Conservation (phyloP, 2,113 vertebrate genomes). For the Atrichornis clamosus region DNA sequence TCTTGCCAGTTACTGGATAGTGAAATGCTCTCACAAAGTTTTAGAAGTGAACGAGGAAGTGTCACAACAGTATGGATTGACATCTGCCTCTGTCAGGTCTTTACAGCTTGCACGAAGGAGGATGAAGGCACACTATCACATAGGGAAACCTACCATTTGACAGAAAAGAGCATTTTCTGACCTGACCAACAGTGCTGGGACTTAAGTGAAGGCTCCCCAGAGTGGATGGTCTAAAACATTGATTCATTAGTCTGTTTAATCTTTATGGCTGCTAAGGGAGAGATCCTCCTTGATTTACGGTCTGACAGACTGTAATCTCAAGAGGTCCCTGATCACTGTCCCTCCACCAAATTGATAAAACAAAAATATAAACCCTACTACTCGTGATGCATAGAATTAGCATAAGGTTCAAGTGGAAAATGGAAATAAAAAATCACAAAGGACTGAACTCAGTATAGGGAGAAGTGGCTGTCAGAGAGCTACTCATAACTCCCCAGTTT, state of each 20-base stretch:
- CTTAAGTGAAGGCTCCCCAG: slow-evolving; percentile 56
- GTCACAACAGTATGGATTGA: slow-evolving; percentile 24
- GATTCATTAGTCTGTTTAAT: slow-evolving; percentile 75
- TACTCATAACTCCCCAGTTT: background rate
- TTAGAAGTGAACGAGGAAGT: background rate
- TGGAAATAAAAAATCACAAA: slow-evolving; percentile 24
- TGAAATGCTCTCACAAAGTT: slow-evolving; percentile 5
- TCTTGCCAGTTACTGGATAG: background rate
- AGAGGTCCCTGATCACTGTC: slow-evolving; percentile 54
- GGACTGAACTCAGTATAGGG: background rate
- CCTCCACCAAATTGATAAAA: slow-evolving; percentile 50
- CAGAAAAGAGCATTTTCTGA: slow-evolving; percentile 56
- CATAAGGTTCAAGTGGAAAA: slow-evolving; percentile 6
- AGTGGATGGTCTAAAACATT: slow-evolving; percentile 44
- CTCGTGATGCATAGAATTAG: slow-evolving; percentile 35
- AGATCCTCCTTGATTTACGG: slow-evolving; percentile 57
- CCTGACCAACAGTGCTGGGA: slow-evolving; percentile 56
- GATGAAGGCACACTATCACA: slow-evolving; percentile 16
- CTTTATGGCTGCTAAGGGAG: slow-evolving; percentile 54
- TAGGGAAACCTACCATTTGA: slow-evolving; percentile 28
- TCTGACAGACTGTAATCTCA: slow-evolving; percentile 62
- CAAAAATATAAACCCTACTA: slow-evolving; percentile 22
- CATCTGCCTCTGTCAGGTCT: slow-evolving; percentile 52
- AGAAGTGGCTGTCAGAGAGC: background rate
- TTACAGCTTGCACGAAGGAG: slow-evolving; percentile 24